A percentile compares a stretch with the other conserved stretches of the same genome.
These are phyloP conservation scores for Yponomeuta cagnagella DNA, from an alignment of 2,888 invertebrate genomes.

Conservation along the genomic window DNA sequence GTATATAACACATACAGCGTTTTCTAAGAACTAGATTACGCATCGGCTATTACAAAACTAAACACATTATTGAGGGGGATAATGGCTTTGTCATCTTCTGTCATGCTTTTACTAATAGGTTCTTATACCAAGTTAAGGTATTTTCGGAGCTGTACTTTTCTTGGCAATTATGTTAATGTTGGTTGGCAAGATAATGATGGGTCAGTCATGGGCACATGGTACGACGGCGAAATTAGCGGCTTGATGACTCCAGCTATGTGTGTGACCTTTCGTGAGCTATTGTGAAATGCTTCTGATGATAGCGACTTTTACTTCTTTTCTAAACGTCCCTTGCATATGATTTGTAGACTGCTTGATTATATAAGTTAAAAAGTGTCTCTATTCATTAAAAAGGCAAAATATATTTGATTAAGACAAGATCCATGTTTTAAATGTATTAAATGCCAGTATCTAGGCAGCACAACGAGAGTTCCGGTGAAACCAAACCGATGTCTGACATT, in stretches of 20 bases:
- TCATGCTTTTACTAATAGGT: not conserved
- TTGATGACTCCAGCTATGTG: constrained; percentile 29
- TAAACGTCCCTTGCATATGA: not conserved
- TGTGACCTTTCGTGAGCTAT: constrained; percentile 3
- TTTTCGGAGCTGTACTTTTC: constrained; percentile 4
- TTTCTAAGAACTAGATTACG: constrained; percentile 16
- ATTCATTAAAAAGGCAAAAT: too few relatives aligned
- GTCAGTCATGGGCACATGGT: constrained; percentile 39
- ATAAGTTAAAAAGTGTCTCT: not conserved
- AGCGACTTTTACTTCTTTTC: not conserved
- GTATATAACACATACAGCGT: not conserved
- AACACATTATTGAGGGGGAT: not conserved
- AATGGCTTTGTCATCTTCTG: constrained; percentile 7
- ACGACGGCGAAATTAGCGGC: constrained; percentile 36
- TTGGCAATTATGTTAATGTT: constrained; percentile 50
- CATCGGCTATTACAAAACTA: constrained; percentile 1
- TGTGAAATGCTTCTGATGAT: not conserved
- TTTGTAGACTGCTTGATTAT: not conserved
- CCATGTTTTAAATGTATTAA: not conserved
- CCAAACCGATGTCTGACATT: constrained; percentile 63
- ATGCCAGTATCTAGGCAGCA: not conserved
- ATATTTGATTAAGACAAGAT: not conserved
- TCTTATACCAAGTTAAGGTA: not conserved
- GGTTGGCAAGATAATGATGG: constrained; percentile 38
- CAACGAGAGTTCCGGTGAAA: constrained; percentile 35